Evolutionary conservation across 2,888 invertebrate genomes (phyloP).

Genomic region (Nemotelus nigrinus): DNA sequence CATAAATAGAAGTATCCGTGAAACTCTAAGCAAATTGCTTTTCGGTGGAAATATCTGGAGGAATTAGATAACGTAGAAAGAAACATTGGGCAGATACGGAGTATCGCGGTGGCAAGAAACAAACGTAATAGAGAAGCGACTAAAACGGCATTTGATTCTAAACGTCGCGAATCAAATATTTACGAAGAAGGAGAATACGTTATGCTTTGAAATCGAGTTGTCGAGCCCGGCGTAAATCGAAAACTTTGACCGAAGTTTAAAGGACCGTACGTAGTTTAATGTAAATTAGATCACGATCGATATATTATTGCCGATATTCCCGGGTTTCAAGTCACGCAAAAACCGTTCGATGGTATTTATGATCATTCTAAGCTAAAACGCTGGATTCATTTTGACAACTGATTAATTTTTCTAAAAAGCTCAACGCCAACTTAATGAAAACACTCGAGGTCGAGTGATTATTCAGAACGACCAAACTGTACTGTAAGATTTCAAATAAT

Average conservation of each 20-base stretch:
- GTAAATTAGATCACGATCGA: not conserved
- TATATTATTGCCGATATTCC: not conserved
- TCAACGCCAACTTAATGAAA: not conserved
- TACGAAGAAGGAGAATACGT: slow-evolving; percentile 23
- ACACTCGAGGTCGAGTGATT: not conserved
- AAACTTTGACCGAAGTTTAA: not conserved
- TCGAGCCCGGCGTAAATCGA: not conserved
- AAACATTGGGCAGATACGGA: not conserved
- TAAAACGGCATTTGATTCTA: not conserved
- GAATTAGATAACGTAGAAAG: not conserved
- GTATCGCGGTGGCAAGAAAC: not conserved
- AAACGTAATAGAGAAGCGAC: not conserved
- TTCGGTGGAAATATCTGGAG: slow-evolving; percentile 53
- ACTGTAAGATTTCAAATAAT: not conserved
- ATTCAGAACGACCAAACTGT: not conserved
- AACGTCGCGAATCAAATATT: not conserved
- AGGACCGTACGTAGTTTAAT: not conserved
- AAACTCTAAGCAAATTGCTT: slow-evolving; percentile 55
- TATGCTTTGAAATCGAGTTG: not conserved
- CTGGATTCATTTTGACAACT: not conserved
- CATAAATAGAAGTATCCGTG: slow-evolving; percentile 54
- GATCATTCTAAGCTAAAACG: not conserved
- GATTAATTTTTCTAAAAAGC: not conserved
- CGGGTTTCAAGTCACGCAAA: not conserved
- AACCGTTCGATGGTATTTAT: not conserved